A percentile compares a stretch with the other conserved stretches of the same genome.
These are phyloP conservation scores for Epizoanthus ramosus DNA, from an alignment of 92 coral and sea anemone genomes.

Conservation along the genomic window DNA sequence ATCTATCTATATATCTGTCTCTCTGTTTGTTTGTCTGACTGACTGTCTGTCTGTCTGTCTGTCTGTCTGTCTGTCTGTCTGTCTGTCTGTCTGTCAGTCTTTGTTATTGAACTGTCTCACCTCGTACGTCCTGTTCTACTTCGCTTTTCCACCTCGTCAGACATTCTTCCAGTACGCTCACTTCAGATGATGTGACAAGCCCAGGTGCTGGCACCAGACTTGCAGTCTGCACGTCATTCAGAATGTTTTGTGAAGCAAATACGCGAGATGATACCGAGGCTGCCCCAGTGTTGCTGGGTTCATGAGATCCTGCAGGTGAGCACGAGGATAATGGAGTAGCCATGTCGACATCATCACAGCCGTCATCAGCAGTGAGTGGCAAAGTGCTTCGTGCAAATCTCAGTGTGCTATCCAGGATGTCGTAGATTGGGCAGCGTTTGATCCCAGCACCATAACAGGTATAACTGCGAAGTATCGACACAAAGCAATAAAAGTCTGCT, in stretches of 20 bases:
- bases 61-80: neutral
- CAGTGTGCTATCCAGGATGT: slow-evolving; percentile 70
- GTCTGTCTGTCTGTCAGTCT: neutral
- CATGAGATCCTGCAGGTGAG: slow-evolving; percentile 40
- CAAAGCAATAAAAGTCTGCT: too few species aligned
- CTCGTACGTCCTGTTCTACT: slow-evolving; percentile 75
- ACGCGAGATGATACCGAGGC: slow-evolving; percentile 39
- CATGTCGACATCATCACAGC: slow-evolving; percentile 64
- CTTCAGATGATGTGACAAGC: slow-evolving; percentile 64
- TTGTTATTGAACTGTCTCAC: slow-evolving; percentile 23
- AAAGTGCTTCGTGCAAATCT: slow-evolving; percentile 66
- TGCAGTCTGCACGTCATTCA: slow-evolving; percentile 55
- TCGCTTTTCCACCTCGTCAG: slow-evolving; percentile 75
- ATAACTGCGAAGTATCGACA: slow-evolving; percentile 51
- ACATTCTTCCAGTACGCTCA: slow-evolving; percentile 61
- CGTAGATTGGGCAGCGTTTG: slow-evolving; percentile 65
- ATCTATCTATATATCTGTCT: too few species aligned
- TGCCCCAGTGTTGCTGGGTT: slow-evolving; percentile 36
- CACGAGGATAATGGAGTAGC: slow-evolving; percentile 58
- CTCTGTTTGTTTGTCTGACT: neutral
- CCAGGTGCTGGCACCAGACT: slow-evolving; percentile 77
- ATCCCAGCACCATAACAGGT: slow-evolving; percentile 68
- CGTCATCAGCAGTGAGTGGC: slow-evolving; percentile 47
- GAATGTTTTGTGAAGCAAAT: slow-evolving; percentile 47
- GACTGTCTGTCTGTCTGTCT: neutral